Base-by-base conservation (phyloP, 2,113 vertebrate genomes). In the Sapajus apella region DNA sequence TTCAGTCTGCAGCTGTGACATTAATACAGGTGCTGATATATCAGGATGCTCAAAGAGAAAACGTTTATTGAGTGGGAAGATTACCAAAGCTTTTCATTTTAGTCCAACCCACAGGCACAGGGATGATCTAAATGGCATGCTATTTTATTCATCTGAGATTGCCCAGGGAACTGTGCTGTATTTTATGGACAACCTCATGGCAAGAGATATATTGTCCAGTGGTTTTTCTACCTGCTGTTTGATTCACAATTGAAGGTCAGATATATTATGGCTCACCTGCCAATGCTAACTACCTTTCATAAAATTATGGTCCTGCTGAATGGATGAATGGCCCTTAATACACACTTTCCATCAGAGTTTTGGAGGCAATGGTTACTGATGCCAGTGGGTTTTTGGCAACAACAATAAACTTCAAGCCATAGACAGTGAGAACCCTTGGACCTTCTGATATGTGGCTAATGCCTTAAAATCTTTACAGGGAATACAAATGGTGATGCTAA, bases 241-340 rank as follows among this genome's bases (percentile, higher is more conserved):
- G 95, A 98, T 98, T 98, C 86, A 89, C 50, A 88, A 86, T 52
- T 96, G 68, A 91, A 98, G 97, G 82, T 97, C 93, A 98, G 90
- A 97, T 97, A 97, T 92, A 92, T 97, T 97, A 97, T 37, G 27
- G n/a, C 76, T 98, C 84, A 96, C 77, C n/a, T 91, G 87, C 47
- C 80, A 87, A 76, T 96, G 70, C 91, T 97, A 97, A 98, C 82
- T 94, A 93, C 85, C 37, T 97, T 94, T 97, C 83, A 82, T 91
- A 94, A 95, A 98, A 90, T 94, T 97, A 98, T 77, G 76, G 80
- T 52, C 91, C 92, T 97, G 61, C 66, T 96, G 90, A 91, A 87
- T 89, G 94, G 72, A 95, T 27, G 93, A 82, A 25, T 61, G 84
- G 40, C n/a, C 77, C 93, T 88, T 89, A 96, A 76, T 55, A 61